These are phyloP conservation scores for Plebejus melissa DNA, from an alignment of 2,888 invertebrate genomes.

Conservation along the genomic window DNA sequence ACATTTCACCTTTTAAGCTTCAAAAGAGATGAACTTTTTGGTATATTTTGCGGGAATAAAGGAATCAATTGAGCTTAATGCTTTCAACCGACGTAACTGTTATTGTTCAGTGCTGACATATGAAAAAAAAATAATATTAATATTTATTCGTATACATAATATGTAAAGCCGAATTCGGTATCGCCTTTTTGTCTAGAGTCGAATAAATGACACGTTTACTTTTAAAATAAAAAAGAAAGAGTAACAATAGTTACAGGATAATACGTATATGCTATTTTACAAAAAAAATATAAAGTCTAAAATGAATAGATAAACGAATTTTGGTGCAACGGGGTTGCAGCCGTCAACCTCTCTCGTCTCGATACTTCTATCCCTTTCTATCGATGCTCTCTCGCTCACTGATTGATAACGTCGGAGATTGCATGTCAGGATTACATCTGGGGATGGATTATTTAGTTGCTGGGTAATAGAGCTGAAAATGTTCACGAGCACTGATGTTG, in stretches of 20 bases:
- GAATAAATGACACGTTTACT: too few species aligned
- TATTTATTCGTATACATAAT: not conserved
- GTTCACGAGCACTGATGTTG: constrained; percentile 3
- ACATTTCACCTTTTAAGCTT: constrained; percentile 15
- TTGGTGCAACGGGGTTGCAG: not conserved
- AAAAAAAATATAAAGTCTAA: too few species aligned
- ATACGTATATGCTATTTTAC: too few species aligned
- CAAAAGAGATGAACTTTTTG: constrained; percentile 13
- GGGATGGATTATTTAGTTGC: constrained; percentile 71
- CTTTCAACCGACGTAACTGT: not conserved
- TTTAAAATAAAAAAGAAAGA: too few species aligned
- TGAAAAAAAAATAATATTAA: not conserved
- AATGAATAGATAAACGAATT: too few species aligned
- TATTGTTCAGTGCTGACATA: not conserved
- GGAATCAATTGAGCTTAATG: not conserved
- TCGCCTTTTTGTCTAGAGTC: too few species aligned
- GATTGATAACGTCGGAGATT: constrained; percentile 74
- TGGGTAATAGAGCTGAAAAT: constrained; percentile 51
- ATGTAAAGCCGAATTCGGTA: too few species aligned
- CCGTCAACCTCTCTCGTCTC: not conserved
- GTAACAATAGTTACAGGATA: too few species aligned
- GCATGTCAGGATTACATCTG: constrained; percentile 74
- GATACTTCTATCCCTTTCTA: constrained; percentile 18
- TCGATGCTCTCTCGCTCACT: constrained; percentile 41
- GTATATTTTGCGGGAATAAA: constrained; percentile 2